These are phyloP conservation scores for Cheilosia vulpina DNA, from an alignment of 2,888 invertebrate genomes.

Conservation along the genomic window DNA sequence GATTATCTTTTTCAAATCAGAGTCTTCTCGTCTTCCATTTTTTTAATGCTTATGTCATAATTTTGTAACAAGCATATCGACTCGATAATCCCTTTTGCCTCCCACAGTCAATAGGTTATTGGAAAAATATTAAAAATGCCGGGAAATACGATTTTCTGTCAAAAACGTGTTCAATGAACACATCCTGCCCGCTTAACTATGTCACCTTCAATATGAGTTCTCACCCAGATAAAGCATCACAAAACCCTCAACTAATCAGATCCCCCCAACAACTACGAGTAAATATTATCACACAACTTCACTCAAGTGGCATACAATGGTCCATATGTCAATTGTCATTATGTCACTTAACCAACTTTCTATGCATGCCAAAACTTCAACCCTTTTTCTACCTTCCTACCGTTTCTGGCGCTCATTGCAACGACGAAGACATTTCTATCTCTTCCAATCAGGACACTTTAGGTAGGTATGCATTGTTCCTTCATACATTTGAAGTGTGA, in stretches of 20 bases:
- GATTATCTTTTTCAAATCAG: too few relatives aligned
- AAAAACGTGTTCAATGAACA: neutral
- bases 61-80: neutral
- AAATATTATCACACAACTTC: slow-evolving; percentile 5
- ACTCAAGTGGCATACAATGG: slow-evolving; percentile 41
- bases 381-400: slow-evolving; percentile 39
- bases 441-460: slow-evolving; percentile 42
- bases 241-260: neutral
- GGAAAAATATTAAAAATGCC: neutral
- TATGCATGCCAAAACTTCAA: slow-evolving; percentile 70
- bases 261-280: slow-evolving; percentile 9
- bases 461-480: slow-evolving; percentile 34
- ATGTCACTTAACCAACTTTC: slow-evolving; percentile 70
- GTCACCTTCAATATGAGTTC: slow-evolving; percentile 17
- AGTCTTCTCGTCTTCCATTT: too few relatives aligned
- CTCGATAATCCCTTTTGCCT: neutral
- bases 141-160: too few relatives aligned
- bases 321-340: slow-evolving; percentile 60
- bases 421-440: slow-evolving; percentile 61
- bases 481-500: slow-evolving; percentile 53
- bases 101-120: neutral
- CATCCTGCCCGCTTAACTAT: neutral
- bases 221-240: slow-evolving; percentile 24
- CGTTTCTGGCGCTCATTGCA: slow-evolving; percentile 20
- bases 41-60: too few relatives aligned